Base-by-base conservation (phyloP, 2,888 invertebrate species). In the Phlogophora meticulosa region DNA sequence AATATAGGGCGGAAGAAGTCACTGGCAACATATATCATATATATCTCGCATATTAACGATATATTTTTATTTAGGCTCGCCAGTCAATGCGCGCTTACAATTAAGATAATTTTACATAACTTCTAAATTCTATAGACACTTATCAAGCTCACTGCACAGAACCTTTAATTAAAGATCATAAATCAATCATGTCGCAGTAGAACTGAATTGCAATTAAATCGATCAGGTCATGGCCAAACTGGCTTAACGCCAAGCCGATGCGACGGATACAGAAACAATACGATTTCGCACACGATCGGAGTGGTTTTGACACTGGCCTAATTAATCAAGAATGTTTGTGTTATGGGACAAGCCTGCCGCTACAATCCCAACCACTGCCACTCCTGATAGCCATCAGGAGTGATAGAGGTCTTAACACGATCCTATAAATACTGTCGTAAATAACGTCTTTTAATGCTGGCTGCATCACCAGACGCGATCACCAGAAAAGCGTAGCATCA, bases 121-220 rank as follows among this genome's bases (percentile, higher is more conserved):
- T 28, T 48, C n/a, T n/a, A 2, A 40, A 32, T 11, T 34, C n/a
- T 17, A 32, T n/a, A 24, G 22, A 45, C 45, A 45, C 15, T 22
- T 20, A 40, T 2, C 58, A 46, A 66, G 24, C 45, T 49, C 24
- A 28, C 56, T 28, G 34, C 45, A 40, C 24, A 36, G 13, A 52
- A 17, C 40, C 64, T 36, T 43, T 74, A 48, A 69, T 56, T 48
- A 75, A 53, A 69, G 51, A 48, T 61, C 48, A 57, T 55, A 69
- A 51, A 66, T 56, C 55, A 43, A 24, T 64, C 67, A 42, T 71
- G 57, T 36, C 51, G 52, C 67, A 73, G 73, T 69, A 17, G 22
- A 69, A 69, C 46, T 52, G 42, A 53, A 64, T 64, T 46, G 22
- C 15, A 65, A 72, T 72, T 64, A 48, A 64, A 73, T 52, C 73